phyloP scores from a whole-genome alignment of 2,797 vertebrate genomes.

The Sphenopsis melanotis region DNA sequence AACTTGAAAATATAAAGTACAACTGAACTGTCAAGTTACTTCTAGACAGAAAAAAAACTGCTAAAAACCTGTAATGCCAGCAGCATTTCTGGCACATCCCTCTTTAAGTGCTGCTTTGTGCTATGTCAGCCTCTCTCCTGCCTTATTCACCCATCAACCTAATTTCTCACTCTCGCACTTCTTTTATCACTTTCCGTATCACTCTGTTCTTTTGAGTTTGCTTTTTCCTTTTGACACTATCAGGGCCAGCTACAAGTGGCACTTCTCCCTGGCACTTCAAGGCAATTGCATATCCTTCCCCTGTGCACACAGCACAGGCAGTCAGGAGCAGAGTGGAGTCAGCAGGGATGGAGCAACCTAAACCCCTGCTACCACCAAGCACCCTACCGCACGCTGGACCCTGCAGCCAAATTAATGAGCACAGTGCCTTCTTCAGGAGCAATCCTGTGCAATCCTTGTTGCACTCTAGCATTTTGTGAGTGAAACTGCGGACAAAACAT shows the following conservation, averaged over 20 bases:
- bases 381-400: background rate
- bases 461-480: background rate
- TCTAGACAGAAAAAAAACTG: background rate
- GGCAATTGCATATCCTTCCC: background rate
- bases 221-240: background rate
- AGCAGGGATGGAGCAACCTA: background rate
- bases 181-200: background rate
- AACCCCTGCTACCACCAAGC: background rate
- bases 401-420: background rate
- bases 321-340: background rate
- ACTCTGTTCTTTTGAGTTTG: accelerated
- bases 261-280: background rate
- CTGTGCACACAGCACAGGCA: accelerated
- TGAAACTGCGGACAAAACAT: background rate
- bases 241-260: background rate
- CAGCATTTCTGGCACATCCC: background rate
- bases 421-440: background rate
- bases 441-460: background rate
- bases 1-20: background rate
- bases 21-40: background rate
- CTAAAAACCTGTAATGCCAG: background rate
- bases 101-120: background rate
- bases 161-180: background rate
- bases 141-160: background rate
- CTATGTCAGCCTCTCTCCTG: background rate